Conservation (phyloP, 2,797 vertebrate genomes). For the Hirundo rustica region DNA sequence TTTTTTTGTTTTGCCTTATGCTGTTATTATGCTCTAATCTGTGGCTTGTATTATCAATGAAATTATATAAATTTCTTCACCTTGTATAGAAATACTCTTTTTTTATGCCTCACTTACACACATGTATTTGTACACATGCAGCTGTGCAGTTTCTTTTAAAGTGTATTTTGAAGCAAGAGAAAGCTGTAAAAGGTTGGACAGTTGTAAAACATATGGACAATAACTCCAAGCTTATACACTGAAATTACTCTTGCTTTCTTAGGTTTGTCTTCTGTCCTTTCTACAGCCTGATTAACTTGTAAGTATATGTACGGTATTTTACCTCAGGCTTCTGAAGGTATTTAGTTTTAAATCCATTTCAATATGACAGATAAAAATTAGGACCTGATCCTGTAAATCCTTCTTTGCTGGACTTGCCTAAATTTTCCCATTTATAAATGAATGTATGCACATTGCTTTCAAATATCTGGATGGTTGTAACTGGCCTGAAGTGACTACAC, state of each 20-base stretch:
- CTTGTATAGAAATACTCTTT: neutral
- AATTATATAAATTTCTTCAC: neutral
- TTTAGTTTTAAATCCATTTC: neutral
- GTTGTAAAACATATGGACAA: neutral
- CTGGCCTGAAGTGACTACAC: neutral
- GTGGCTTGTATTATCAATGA: neutral
- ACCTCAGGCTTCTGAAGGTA: neutral
- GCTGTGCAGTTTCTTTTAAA: neutral
- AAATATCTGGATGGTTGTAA: neutral
- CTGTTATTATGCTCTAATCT: neutral
- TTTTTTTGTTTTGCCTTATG: neutral
- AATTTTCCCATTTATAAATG: neutral
- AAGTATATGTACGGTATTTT: neutral
- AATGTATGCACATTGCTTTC: neutral
- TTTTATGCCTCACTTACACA: neutral
- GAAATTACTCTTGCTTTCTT: neutral
- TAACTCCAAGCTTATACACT: neutral
- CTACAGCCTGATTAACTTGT: neutral
- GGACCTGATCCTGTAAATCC: neutral
- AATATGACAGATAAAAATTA: slow-evolving; percentile 13
- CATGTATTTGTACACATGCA: neutral
- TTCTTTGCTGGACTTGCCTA: neutral
- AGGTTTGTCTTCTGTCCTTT: neutral
- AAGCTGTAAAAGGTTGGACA: neutral
- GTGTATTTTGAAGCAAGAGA: neutral